Evolutionary conservation across 2,888 invertebrate genomes (phyloP).

Genomic region (Synanthedon formicaeformis): DNA sequence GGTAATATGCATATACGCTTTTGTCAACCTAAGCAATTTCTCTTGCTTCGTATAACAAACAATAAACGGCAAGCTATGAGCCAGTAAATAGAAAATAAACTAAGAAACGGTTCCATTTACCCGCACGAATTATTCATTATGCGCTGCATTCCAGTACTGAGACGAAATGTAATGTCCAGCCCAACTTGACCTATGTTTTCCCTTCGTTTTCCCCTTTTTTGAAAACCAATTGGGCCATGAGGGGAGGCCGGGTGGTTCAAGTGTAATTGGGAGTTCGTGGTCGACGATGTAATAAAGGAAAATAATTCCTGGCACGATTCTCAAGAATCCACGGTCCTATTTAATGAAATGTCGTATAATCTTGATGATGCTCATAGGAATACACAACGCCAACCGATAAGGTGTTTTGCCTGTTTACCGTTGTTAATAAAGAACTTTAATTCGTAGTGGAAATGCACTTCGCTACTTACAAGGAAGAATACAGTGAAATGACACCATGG

Average conservation of each 20-base stretch:
- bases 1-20: no score
- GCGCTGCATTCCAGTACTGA: constrained; percentile 11
- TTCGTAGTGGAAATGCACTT: no score
- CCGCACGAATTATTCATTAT: constrained; percentile 15
- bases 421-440: no score
- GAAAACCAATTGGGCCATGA: background rate
- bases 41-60: no score
- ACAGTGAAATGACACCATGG: no score
- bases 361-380: background rate
- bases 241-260: background rate
- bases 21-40: no score
- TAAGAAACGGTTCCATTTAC: background rate
- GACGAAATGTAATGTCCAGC: background rate
- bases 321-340: constrained; percentile 13
- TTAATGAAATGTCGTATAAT: background rate
- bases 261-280: background rate
- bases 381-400: no score
- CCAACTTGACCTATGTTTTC: background rate
- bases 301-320: constrained; percentile 14
- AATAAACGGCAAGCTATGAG: no score
- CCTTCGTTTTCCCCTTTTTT: background rate
- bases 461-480: no score
- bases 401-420: no score
- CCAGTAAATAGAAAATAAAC: background rate
- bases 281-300: constrained; percentile 12